Conservation (phyloP, 2,113 vertebrate species). For the Meriones unguiculatus region DNA sequence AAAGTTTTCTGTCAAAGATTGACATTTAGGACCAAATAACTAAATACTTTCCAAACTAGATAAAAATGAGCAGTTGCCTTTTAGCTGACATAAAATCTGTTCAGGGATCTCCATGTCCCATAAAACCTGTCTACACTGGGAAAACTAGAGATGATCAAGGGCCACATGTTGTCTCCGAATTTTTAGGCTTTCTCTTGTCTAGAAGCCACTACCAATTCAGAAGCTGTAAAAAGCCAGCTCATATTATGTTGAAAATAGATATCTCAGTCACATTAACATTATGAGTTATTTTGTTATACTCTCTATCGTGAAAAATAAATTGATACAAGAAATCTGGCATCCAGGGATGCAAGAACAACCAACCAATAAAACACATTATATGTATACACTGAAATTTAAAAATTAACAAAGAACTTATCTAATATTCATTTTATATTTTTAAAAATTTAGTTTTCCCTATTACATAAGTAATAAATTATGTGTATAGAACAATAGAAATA, state of each 20-base stretch:
- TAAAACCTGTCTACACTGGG: background rate
- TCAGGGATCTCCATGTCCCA: background rate
- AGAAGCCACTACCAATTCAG: background rate
- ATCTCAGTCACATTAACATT: background rate
- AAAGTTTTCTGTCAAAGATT: slow-evolving; percentile 28
- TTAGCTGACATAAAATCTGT: slow-evolving; percentile 4
- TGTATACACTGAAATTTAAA: background rate
- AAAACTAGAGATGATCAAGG: background rate
- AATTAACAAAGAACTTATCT: background rate
- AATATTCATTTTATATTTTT: background rate
- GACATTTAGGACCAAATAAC: background rate
- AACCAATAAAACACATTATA: background rate
- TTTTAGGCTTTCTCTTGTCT: background rate
- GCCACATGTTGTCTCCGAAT: background rate
- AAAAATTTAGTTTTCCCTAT: background rate
- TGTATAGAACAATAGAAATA: slow-evolving; percentile 22
- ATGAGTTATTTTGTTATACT: background rate
- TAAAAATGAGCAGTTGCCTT: background rate
- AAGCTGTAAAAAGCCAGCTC: background rate
- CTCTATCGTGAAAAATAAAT: background rate
- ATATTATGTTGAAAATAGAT: background rate
- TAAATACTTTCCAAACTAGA: slow-evolving; percentile 8
- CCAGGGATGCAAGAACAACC: background rate
- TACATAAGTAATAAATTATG: background rate
- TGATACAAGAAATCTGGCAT: background rate